phyloP scores from a whole-genome alignment of 2,797 vertebrate genomes.

The Falco novaeseelandiae region DNA sequence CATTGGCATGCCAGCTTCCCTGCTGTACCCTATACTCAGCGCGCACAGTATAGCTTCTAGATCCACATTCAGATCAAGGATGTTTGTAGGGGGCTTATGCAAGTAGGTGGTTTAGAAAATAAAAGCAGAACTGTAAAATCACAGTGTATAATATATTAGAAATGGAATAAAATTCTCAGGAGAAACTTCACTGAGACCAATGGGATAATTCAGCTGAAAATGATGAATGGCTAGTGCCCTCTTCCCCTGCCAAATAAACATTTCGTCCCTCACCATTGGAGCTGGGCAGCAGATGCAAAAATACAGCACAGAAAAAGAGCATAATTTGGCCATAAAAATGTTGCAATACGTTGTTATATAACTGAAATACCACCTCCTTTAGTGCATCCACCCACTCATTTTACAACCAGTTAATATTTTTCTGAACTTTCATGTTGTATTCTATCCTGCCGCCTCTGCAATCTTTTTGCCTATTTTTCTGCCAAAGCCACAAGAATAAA shows the following conservation, averaged over 20 bases:
- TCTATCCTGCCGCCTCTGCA: slow-evolving; percentile 71
- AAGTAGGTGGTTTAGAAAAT: background rate
- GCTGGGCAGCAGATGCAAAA: slow-evolving; percentile 63
- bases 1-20: background rate
- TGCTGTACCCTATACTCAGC: background rate
- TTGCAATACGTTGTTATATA: slow-evolving; percentile 74
- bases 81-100: background rate
- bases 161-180: background rate
- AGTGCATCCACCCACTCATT: slow-evolving; percentile 73
- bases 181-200: slow-evolving; percentile 17
- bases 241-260: slow-evolving; percentile 61
- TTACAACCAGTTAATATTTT: slow-evolving; percentile 79
- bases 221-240: slow-evolving; percentile 49
- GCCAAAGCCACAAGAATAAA: slow-evolving; percentile 77
- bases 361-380: slow-evolving; percentile 72
- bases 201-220: slow-evolving; percentile 30
- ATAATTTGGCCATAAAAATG: slow-evolving; percentile 71
- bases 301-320: slow-evolving; percentile 57
- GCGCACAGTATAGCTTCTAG: background rate
- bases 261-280: background rate
- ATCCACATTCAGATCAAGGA: background rate
- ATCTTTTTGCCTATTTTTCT: slow-evolving; percentile 78
- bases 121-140: slow-evolving; percentile 4
- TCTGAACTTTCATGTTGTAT: slow-evolving; percentile 72
- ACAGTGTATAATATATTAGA: background rate